phyloP scores from a whole-genome alignment of 2,113 vertebrate genomes.

The Microtus pennsylvanicus region DNA sequence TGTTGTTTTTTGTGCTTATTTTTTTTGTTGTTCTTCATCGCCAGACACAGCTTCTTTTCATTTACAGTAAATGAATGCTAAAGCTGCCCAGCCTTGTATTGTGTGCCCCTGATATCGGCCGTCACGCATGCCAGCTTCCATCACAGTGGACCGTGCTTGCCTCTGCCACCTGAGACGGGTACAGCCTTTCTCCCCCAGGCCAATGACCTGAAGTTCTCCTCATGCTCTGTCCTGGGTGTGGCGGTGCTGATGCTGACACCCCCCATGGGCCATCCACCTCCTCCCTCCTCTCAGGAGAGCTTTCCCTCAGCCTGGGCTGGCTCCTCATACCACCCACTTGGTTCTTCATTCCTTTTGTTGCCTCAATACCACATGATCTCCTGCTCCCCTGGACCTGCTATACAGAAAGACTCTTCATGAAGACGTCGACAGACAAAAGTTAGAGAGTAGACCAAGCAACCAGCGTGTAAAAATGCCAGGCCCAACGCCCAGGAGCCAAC shows the following conservation, averaged over 20 bases:
- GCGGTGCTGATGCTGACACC: not conserved
- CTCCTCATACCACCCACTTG: not conserved
- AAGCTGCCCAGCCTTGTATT: rapidly evolving
- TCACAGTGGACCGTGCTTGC: not conserved
- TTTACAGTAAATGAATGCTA: not conserved
- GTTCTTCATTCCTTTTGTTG: too few relatives aligned
- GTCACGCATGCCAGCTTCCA: rapidly evolving
- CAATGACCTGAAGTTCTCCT: not conserved
- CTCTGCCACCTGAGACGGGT: not conserved
- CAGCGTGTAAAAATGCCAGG: not conserved
- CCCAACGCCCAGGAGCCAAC: not conserved
- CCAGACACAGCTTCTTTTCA: not conserved
- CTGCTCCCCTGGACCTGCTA: not conserved
- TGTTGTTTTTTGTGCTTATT: not conserved
- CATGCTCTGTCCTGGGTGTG: not conserved
- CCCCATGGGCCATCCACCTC: too few relatives aligned
- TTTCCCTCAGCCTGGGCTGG: too few relatives aligned
- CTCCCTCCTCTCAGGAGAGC: not conserved
- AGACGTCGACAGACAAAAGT: not conserved
- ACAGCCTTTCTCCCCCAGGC: not conserved
- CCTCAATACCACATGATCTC: not conserved
- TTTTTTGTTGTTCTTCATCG: not conserved
- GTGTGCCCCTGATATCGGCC: rapidly evolving
- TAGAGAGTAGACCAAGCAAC: not conserved
- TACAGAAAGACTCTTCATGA: not conserved